Evolutionary conservation across 2,113 vertebrate genomes (phyloP).

Genomic region (Plectropomus leopardus): DNA sequence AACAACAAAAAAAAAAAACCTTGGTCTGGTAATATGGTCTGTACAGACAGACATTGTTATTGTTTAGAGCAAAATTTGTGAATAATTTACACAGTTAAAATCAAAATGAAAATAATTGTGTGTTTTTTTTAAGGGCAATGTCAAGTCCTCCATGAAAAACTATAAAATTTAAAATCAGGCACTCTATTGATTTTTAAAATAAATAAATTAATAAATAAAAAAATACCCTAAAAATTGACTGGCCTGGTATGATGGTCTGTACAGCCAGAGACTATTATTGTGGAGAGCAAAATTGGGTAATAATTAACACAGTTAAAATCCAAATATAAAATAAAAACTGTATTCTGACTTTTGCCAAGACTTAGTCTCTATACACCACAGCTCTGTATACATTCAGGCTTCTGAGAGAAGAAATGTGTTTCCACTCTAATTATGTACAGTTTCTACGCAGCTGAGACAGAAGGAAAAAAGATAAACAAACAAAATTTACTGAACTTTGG

Average conservation of each 20-base stretch:
- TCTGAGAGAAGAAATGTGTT: constrained; percentile 44
- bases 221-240: not conserved
- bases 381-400: constrained; percentile 25
- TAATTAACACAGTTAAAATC: constrained; percentile 2
- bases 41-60: too few relatives aligned
- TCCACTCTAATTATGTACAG: constrained; percentile 60
- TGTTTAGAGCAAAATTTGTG: too few relatives aligned
- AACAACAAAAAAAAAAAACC: too few relatives aligned
- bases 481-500: constrained; percentile 67
- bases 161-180: too few relatives aligned
- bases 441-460: constrained; percentile 55
- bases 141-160: too few relatives aligned
- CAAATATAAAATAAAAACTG: constrained; percentile 12
- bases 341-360: not conserved
- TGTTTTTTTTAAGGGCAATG: too few relatives aligned
- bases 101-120: too few relatives aligned
- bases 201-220: too few relatives aligned
- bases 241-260: not conserved
- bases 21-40: too few relatives aligned
- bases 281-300: not conserved
- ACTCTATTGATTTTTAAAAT: not conserved
- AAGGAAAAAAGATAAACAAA: constrained; percentile 72
- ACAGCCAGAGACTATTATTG: not conserved
- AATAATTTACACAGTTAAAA: too few relatives aligned
- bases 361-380: constrained; percentile 6